These are phyloP conservation scores for Germaria angustata DNA, from an alignment of 2,888 invertebrate genomes.

Conservation along the genomic window DNA sequence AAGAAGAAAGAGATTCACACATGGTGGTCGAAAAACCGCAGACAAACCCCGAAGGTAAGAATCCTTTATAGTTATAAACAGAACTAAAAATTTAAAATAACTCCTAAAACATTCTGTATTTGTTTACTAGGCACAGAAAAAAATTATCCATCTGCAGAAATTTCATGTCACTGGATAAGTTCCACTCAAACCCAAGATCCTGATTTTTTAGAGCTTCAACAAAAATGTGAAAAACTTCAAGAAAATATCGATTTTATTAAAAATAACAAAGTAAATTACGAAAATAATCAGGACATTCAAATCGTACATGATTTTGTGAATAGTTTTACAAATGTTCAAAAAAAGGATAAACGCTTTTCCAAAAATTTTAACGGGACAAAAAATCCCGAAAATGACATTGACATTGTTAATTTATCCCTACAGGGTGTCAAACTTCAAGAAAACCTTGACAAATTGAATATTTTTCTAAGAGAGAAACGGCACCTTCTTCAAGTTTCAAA, in stretches of 20 bases:
- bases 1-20: not conserved
- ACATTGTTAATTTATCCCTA: not conserved
- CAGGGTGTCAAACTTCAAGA: constrained; percentile 31
- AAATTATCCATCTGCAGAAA: not conserved
- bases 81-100: not conserved
- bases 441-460: constrained; percentile 25
- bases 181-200: not conserved
- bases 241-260: constrained; percentile 36
- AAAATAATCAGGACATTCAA: not conserved
- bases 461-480: constrained; percentile 14
- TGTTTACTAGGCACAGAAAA: not conserved
- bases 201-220: constrained; percentile 37
- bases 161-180: not conserved
- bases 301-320: not conserved
- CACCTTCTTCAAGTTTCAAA: constrained; percentile 21
- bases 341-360: not conserved
- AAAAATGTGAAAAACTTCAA: constrained; percentile 37
- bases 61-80: not conserved
- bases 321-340: not conserved
- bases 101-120: not conserved
- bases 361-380: not conserved
- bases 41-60: not conserved
- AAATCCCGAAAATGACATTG: not conserved
- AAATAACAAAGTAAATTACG: not conserved
- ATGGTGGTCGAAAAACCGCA: not conserved